Percentiles rank a stretch among this genome's conserved stretches.
Evolutionary conservation across 2,888 invertebrate genomes (phyloP).

Genomic region (Lasioglossum malachurum): DNA sequence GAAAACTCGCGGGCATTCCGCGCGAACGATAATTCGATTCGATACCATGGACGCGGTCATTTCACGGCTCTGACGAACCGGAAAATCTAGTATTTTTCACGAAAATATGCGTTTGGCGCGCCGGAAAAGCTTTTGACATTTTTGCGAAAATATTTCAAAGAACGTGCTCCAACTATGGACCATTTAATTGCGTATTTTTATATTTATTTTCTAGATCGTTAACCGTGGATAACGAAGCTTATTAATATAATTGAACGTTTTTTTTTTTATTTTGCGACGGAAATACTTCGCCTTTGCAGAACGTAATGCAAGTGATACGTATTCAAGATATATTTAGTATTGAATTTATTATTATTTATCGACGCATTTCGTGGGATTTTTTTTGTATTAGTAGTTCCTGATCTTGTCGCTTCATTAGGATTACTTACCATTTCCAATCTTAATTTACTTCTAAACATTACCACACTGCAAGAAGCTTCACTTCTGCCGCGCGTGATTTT

Average conservation of each 20-base stretch:
- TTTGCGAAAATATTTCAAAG: neutral
- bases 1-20: constrained; percentile 28
- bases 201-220: neutral
- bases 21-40: neutral
- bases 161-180: neutral
- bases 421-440: no score
- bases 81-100: neutral
- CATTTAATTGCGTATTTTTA: neutral
- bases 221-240: neutral
- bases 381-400: no score
- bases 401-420: no score
- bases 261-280: no score
- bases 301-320: no score
- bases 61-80: neutral
- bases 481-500: no score
- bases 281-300: no score
- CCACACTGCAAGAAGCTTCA: no score
- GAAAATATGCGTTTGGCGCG: neutral
- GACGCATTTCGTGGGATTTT: no score
- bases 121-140: neutral
- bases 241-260: neutral
- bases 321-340: no score
- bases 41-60: neutral
- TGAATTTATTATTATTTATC: no score
- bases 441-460: no score